phyloP scores from a whole-genome alignment of 2,888 invertebrate species.

The Melolontha melolontha region DNA sequence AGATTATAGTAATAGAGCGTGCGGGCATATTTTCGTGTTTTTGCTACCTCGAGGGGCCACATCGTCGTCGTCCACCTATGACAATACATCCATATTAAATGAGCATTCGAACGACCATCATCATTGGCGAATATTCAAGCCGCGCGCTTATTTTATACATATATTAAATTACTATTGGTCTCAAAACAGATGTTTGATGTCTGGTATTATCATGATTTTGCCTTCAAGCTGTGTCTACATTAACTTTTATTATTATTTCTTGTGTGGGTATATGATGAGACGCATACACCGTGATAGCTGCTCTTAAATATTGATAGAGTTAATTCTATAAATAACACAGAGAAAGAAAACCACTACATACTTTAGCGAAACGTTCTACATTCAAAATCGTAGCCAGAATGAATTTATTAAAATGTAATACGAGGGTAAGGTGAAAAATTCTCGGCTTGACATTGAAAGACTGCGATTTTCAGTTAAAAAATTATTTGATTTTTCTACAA shows the following conservation, averaged over 20 bases:
- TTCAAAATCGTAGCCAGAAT: no score
- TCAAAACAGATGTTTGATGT: conserved; percentile 37
- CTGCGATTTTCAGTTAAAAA: no score
- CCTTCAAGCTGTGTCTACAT: conserved; percentile 31
- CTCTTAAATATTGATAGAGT: no score
- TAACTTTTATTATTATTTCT: conserved; percentile 33
- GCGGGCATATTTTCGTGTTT: conserved; percentile 51
- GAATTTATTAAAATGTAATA: no score
- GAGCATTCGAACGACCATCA: conserved; percentile 19
- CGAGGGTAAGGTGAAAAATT: no score
- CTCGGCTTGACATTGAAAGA: no score
- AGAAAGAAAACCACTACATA: no score
- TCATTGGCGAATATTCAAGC: conserved; percentile 23
- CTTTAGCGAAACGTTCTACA: no score
- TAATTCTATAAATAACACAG: no score
- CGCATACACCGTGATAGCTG: neutral
- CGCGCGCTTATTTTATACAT: conserved; percentile 39
- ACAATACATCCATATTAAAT: conserved; percentile 28
- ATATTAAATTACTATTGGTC: conserved; percentile 44
- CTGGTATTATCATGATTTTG: conserved; percentile 37
- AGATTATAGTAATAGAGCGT: conserved; percentile 62
- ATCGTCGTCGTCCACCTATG: conserved; percentile 13
- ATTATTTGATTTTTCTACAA: no score
- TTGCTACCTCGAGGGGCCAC: conserved; percentile 49
- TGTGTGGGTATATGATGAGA: conserved; percentile 20